Conservation (phyloP, 2,797 vertebrate genomes). For the Falco concolor region DNA sequence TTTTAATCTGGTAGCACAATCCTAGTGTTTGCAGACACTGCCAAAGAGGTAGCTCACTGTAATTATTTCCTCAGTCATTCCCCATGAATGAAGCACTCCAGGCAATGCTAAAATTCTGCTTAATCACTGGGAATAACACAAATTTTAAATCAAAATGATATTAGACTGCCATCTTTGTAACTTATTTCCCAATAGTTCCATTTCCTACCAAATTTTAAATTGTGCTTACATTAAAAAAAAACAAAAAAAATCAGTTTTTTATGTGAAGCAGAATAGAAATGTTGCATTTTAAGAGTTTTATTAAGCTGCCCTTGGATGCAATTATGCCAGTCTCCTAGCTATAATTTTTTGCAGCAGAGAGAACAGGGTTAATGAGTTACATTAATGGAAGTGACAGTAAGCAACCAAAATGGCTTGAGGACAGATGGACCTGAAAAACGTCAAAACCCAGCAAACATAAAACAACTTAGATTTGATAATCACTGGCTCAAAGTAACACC, state of each 20-base stretch:
- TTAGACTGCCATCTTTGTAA: constrained; percentile 57
- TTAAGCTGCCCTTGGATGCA: constrained; percentile 30
- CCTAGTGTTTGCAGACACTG: constrained; percentile 52
- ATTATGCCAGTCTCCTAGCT: neutral
- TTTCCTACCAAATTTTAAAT: constrained; percentile 52
- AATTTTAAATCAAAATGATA: constrained; percentile 60
- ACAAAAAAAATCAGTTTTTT: constrained; percentile 15
- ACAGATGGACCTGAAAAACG: neutral
- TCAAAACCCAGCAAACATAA: neutral
- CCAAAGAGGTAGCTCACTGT: constrained; percentile 44
- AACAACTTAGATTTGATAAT: neutral
- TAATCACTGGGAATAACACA: constrained; percentile 70
- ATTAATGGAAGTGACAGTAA: neutral
- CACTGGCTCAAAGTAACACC: neutral
- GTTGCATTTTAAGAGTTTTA: constrained; percentile 10
- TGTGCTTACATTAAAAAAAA: constrained; percentile 36
- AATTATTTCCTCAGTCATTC: constrained; percentile 74
- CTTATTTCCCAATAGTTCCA: constrained; percentile 62
- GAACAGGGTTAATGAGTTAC: neutral
- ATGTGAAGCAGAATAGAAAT: constrained; percentile 33
- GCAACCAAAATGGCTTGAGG: neutral
- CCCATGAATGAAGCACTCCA: constrained; percentile 61
- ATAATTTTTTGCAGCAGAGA: neutral
- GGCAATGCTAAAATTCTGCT: constrained; percentile 66
- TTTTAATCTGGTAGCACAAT: constrained; percentile 61